Evolutionary conservation across 2,888 invertebrate genomes (phyloP), one percentile per base, ranked within the genome.

Genomic region (Diloba caeruleocephala): DNA sequence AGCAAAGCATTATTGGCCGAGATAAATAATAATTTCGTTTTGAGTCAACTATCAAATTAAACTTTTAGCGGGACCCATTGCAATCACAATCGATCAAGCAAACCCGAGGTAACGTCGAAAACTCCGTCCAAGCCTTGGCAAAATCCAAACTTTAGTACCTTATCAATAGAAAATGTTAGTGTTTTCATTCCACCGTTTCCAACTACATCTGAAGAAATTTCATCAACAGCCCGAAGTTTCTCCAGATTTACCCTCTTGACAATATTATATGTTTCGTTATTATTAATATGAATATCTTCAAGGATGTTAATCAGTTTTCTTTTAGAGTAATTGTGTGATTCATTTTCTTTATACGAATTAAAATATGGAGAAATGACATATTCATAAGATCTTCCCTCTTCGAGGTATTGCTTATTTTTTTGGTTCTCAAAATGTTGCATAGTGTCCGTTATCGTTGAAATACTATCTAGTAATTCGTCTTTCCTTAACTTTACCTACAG

Each of bases 271-370:
- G 84, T 76, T 41, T 88, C 81, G 21, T 67, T 73, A 32, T 74
- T 76, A 68, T 85, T 75, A 21, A 92, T 70, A 37, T 81, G 79
- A 1, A 90, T 63, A 61, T 92, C 87, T 59, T 90, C 85, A 29
- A 93, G 66, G 49, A 93, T 88, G 54, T 90, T 85, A 15, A 93
- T 90, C 8, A 92, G 70, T 71, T 90, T 92, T 37, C 76, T 87
- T 15, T 82, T 81, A 1, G 89, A 81, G 66, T 76, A 89, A 49
- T 78, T 81, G 25, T 77, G 68, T 1, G 58, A 25, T 56, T 76
- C 74, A 1, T 67, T 64, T 21, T 68, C 65, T 29, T 48, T 56
- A 45, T 19, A 64, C 1, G 68, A 53, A 57, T 78, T 78, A 36
- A 85, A 87, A 61, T 81, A 85, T 36, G 79, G 74, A 12, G 79